Conservation (phyloP, 2,797 vertebrate species). For the Gallinago nigripennis region DNA sequence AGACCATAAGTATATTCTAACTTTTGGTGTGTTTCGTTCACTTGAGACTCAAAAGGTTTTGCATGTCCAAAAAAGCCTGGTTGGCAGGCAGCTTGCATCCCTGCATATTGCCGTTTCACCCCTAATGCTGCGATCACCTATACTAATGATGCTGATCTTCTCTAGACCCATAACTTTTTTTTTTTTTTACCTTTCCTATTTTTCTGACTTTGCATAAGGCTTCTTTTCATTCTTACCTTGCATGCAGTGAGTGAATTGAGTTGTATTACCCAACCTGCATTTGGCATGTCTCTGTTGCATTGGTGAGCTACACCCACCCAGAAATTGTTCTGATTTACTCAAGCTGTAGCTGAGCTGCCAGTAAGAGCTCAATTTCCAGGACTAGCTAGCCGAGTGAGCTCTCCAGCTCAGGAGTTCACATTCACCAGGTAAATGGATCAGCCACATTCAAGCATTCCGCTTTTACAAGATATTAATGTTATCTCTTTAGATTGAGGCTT, state of each 20-base stretch:
- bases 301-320: not conserved
- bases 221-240: not conserved
- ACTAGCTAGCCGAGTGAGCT: not conserved
- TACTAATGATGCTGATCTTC: not conserved
- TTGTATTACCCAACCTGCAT: not conserved
- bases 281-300: not conserved
- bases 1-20: not conserved
- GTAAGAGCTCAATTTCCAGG: constrained; percentile 1
- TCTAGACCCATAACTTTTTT: not conserved
- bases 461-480: not conserved
- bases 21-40: not conserved
- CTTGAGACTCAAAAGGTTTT: not conserved
- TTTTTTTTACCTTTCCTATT: not conserved
- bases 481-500: not conserved
- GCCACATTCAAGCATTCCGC: not conserved
- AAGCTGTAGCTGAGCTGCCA: not conserved
- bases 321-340: constrained; percentile 36
- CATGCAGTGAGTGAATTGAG: not conserved
- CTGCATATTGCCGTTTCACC: not conserved
- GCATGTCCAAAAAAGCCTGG: not conserved
- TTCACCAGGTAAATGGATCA: not conserved
- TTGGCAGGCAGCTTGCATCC: not conserved
- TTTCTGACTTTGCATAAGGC: not conserved
- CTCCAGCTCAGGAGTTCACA: not conserved
- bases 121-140: not conserved